A percentile compares a stretch with the other conserved stretches of the same genome.
Conservation (phyloP, 2,113 vertebrate genomes). For the Nannospalax galili region DNA sequence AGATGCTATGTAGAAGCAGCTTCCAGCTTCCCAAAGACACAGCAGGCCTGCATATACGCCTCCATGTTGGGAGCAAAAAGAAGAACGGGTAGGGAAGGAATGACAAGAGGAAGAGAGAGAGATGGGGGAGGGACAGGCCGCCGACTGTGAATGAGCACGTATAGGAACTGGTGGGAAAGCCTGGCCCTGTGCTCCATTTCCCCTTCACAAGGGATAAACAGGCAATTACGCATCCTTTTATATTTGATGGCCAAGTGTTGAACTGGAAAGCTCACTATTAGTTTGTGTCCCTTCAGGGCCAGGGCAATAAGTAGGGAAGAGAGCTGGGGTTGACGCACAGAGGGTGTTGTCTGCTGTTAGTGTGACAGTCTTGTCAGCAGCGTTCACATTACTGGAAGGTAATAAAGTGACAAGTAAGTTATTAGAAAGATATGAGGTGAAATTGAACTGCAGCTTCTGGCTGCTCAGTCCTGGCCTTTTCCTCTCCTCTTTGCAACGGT, state of each 20-base stretch:
- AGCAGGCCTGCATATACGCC: slow-evolving; percentile 60
- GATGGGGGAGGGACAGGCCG: neutral
- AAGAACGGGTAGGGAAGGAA: no score
- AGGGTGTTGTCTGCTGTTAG: slow-evolving; percentile 90
- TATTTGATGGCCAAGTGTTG: slow-evolving; percentile 93
- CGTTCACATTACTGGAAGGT: slow-evolving; percentile 92
- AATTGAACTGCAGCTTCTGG: slow-evolving; percentile 92
- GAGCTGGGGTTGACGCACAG: slow-evolving; percentile 83
- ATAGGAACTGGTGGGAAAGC: slow-evolving; percentile 83
- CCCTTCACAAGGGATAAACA: slow-evolving; percentile 95
- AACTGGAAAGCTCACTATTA: slow-evolving; percentile 97
- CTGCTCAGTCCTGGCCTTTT: slow-evolving; percentile 81
- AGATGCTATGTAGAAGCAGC: slow-evolving; percentile 82
- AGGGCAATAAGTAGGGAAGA: slow-evolving; percentile 87
- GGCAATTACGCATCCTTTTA: slow-evolving; percentile 96
- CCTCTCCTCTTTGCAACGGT: slow-evolving; percentile 80
- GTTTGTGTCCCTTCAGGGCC: slow-evolving; percentile 94
- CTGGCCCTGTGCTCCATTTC: slow-evolving; percentile 90
- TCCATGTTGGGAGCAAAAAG: neutral
- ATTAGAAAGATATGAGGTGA: slow-evolving; percentile 94
- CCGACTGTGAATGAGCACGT: slow-evolving; percentile 34
- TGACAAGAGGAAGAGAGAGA: no score
- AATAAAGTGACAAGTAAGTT: slow-evolving; percentile 97
- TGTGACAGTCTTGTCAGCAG: slow-evolving; percentile 95
- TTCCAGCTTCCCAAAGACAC: slow-evolving; percentile 84